Percentiles rank a stretch among this genome's conserved stretches.
Evolutionary conservation across 2,113 vertebrate genomes (phyloP).

Genomic region (Nicator chloris): DNA sequence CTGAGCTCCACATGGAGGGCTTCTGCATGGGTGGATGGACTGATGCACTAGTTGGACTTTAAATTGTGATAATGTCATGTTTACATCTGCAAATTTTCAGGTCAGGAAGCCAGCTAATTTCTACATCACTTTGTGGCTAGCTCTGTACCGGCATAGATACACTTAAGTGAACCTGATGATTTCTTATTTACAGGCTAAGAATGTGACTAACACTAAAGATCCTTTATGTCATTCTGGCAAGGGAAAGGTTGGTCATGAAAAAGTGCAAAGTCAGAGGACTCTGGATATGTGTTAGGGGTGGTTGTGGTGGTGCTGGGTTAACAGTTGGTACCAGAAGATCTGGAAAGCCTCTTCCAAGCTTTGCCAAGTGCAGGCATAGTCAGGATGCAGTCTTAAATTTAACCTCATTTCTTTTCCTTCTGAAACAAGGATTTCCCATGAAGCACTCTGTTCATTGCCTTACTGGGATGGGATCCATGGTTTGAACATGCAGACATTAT

Average conservation of each 20-base stretch:
- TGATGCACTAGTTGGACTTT: background rate
- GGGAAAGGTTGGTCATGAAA: background rate
- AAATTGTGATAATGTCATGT: background rate
- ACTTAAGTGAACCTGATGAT: background rate
- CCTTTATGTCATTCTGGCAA: background rate
- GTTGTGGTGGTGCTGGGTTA: background rate
- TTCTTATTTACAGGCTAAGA: background rate
- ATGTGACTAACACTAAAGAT: background rate
- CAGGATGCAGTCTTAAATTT: background rate
- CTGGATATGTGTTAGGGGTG: background rate
- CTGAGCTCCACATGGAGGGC: background rate
- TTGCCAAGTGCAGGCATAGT: background rate
- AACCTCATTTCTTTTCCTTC: background rate
- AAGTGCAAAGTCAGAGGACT: background rate
- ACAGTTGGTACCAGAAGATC: background rate
- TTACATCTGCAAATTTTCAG: background rate
- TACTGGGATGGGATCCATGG: background rate
- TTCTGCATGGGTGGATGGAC: background rate
- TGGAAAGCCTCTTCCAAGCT: background rate
- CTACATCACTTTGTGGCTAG: background rate
- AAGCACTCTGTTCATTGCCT: background rate
- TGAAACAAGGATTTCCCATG: background rate
- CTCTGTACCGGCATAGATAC: background rate
- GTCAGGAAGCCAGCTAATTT: background rate
- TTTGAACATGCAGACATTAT: background rate